Evolutionary conservation across 2,888 invertebrate genomes (phyloP).

Genomic region (Agriotes lineatus): DNA sequence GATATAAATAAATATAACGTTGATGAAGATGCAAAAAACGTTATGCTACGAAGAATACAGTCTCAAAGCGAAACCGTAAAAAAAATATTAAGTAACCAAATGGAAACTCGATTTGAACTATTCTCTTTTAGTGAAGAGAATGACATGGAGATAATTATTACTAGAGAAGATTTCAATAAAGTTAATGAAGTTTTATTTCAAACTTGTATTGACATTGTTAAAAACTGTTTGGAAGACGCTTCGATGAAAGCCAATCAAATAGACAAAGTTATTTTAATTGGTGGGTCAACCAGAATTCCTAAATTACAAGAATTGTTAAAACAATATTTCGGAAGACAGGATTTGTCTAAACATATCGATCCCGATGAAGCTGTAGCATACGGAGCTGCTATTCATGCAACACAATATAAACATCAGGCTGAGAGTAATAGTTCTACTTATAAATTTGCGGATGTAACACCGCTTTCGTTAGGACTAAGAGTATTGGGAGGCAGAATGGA

Average conservation of each 20-base stretch:
- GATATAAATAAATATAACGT: not conserved
- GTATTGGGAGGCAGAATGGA: constrained; percentile 21
- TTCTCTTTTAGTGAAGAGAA: not conserved
- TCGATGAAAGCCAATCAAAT: constrained; percentile 10
- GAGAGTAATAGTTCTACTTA: not conserved
- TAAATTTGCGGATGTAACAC: constrained; percentile 26
- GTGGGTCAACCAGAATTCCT: constrained; percentile 30
- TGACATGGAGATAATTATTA: constrained; percentile 12
- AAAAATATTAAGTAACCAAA: not conserved
- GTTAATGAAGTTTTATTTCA: constrained; percentile 13
- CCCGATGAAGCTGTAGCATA: constrained; percentile 34
- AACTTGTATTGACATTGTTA: constrained; percentile 4
- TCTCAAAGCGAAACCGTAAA: constrained; percentile 19
- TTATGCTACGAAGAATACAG: not conserved
- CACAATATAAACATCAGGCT: not conserved
- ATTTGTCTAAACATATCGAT: constrained; percentile 17
- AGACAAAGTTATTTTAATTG: constrained; percentile 22
- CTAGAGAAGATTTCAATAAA: constrained; percentile 15
- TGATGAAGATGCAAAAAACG: not conserved
- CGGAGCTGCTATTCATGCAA: constrained; percentile 29
- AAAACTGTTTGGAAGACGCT: constrained; percentile 29
- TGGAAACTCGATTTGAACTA: too few relatives aligned
- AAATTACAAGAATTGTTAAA: constrained; percentile 20
- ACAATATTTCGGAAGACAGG: constrained; percentile 8
- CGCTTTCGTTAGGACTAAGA: constrained; percentile 25